A percentile compares a stretch with the other conserved stretches of the same genome.
Conservation (phyloP, 2,113 vertebrate genomes). For the Rhizomys pruinosus region DNA sequence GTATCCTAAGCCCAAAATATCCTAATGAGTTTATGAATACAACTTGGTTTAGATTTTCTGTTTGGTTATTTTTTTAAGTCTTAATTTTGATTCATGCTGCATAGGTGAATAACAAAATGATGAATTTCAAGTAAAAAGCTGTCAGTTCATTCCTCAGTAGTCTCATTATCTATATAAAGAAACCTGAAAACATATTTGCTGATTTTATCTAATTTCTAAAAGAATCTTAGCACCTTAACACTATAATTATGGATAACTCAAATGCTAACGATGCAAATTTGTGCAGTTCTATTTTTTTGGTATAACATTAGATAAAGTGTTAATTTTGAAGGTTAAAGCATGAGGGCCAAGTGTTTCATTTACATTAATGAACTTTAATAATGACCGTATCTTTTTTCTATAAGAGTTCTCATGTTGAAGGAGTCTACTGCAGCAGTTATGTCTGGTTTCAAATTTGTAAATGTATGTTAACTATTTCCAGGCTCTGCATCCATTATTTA, state of each 20-base stretch:
- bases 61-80: not conserved
- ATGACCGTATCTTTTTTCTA: constrained; percentile 30
- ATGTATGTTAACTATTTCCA: not conserved
- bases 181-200: constrained; percentile 77
- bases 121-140: constrained; percentile 10
- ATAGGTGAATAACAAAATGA: constrained; percentile 37
- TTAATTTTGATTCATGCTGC: not conserved
- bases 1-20: not conserved
- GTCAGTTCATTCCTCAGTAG: constrained; percentile 67
- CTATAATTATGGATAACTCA: constrained; percentile 77
- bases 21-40: not conserved
- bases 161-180: constrained; percentile 35
- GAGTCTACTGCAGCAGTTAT: not conserved
- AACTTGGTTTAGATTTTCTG: not conserved
- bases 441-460: constrained; percentile 4
- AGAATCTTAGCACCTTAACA: constrained; percentile 80
- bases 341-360: constrained; percentile 53
- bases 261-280: constrained; percentile 82
- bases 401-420: not conserved
- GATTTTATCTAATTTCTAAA: constrained; percentile 81
- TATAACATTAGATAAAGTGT: constrained; percentile 71
- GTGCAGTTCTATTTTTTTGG: constrained; percentile 78
- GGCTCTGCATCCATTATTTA: not conserved
- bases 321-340: not conserved
- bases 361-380: constrained; percentile 29